Evolutionary conservation across 2,888 invertebrate species (phyloP), one percentile per base, ranked within the genome.

Genomic region (Macrophya alboannulata): DNA sequence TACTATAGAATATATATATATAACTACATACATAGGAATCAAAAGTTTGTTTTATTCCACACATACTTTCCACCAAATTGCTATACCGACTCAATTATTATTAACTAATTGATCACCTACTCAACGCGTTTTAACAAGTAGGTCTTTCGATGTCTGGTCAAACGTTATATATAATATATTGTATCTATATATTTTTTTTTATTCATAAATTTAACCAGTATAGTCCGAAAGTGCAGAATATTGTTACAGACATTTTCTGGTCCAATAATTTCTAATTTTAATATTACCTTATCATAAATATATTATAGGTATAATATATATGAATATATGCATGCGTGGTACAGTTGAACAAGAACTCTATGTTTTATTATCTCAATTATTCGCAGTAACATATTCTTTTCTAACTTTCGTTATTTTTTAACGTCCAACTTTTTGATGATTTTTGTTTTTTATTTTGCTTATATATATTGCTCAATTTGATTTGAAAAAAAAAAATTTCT

Each of bases 11-110:
- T 55, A 31, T 83, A 31, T 31, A 31, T 68, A 31, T 25, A 0
- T 65, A 51, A 1, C n/a, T 17, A 0, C 10, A 59, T 21, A 21
- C n/a, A n/a, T n/a, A 59, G n/a, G 59, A 59, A 59, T 59, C n/a
- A 59, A n/a, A 62, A 62, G 8, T 62, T 65, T 65, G 31, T 43
- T 45, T 31, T 48, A 48, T 48, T 48, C 48, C 72, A 74, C 72
- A 45, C 17, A 55, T 55, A 77, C 77, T 77, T 77, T 77, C 77
- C 31, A 55, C 6, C 55, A 77, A 77, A n/a, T 77, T 77, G 31
- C 37, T 77, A 45, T 51, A 55, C 55, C 89, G 91, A 90, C 85
- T 74, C 37, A 59, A 77, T 77, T 62, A 74, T 81, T 55, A 51
- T 85, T 12, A 74, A 45, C 8, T 55, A 37, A 45, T n/a, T n/a